Conservation (phyloP, 2,888 invertebrate species). For the Belgica antarctica region DNA sequence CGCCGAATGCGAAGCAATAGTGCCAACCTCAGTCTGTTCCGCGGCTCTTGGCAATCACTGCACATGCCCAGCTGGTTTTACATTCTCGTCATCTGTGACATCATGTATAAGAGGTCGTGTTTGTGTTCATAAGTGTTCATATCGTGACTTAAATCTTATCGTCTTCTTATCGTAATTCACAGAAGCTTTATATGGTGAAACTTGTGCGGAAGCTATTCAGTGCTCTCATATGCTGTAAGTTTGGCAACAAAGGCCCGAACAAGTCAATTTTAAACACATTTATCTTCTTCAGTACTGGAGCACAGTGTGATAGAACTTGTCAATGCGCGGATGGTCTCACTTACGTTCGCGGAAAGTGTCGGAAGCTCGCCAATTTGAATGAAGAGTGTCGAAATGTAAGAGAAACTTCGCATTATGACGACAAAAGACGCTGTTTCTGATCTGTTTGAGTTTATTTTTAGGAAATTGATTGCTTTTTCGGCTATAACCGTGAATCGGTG, state of each 20-base stretch:
- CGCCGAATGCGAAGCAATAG: constrained; percentile 51
- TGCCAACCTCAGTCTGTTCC: constrained; percentile 49
- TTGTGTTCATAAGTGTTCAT: constrained; percentile 16
- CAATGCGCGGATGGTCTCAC: constrained; percentile 53
- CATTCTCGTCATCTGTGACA: constrained; percentile 51
- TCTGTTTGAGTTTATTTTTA: constrained; percentile 44
- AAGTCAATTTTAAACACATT: no score
- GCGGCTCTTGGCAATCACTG: constrained; percentile 47
- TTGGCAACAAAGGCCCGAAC: background rate
- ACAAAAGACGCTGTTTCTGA: background rate
- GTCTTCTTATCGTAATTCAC: constrained; percentile 45
- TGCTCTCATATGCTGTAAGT: constrained; percentile 41
- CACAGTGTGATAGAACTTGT: constrained; percentile 53
- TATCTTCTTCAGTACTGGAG: constrained; percentile 33
- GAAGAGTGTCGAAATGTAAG: constrained; percentile 51
- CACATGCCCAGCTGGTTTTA: constrained; percentile 50
- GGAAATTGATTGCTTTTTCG: constrained; percentile 53
- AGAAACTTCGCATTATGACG: no score
- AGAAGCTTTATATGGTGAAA: constrained; percentile 23
- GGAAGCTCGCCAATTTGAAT: constrained; percentile 51
- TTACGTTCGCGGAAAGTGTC: constrained; percentile 53
- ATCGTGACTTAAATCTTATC: background rate
- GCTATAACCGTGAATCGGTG: constrained; percentile 54
- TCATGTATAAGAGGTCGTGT: constrained; percentile 50
- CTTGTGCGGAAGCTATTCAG: constrained; percentile 1